phyloP scores from a whole-genome alignment of 2,797 vertebrate species.

The Arctocebus calabarensis region DNA sequence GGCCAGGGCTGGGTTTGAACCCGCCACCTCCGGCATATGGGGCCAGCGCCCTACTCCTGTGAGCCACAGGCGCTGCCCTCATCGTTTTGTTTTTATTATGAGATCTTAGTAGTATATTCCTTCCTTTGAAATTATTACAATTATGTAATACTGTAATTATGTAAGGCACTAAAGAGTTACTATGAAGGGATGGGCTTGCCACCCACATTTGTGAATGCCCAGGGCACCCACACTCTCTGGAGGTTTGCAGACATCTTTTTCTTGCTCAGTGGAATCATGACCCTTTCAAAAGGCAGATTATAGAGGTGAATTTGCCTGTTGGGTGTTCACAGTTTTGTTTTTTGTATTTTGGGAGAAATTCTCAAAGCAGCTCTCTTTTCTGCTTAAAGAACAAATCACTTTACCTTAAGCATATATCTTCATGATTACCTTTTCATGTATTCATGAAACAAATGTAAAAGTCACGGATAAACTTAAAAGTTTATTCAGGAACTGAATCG shows the following conservation, averaged over 20 bases:
- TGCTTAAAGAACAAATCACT: not conserved
- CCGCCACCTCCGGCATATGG: too few species aligned
- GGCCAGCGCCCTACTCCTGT: too few species aligned
- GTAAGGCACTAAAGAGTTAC: too few species aligned
- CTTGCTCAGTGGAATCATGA: not conserved
- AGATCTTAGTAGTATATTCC: not conserved
- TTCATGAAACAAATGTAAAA: not conserved
- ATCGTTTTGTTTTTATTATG: conserved; percentile 5
- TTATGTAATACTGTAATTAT: not conserved
- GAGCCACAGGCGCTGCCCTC: too few species aligned
- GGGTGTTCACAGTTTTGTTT: not conserved
- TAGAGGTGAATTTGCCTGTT: not conserved
- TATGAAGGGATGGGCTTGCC: not conserved
- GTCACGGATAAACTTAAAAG: not conserved
- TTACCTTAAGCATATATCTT: not conserved
- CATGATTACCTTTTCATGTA: not conserved
- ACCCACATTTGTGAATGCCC: too few species aligned
- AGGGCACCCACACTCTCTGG: not conserved
- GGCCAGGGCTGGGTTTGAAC: too few species aligned
- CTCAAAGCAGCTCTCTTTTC: conserved; percentile 7
- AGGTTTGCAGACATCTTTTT: not conserved
- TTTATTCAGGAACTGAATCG: not conserved
- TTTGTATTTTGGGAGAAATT: not conserved
- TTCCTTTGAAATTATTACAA: not conserved
- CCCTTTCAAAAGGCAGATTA: not conserved